Evolutionary conservation across 1,140 invertebrate genomes (phyloP).

Genomic region (Forficula auricularia): DNA sequence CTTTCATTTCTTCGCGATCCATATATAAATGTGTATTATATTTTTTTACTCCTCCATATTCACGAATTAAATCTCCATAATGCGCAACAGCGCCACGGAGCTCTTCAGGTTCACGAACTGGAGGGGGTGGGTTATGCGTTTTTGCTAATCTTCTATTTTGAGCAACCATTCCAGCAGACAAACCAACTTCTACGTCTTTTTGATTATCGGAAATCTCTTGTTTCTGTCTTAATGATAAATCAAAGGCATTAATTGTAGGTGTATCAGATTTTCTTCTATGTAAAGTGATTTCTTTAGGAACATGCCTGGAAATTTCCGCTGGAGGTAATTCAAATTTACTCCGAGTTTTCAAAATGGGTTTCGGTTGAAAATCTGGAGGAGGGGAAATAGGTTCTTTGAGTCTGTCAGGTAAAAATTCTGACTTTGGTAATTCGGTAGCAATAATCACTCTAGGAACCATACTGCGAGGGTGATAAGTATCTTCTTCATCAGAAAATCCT

Average conservation of each 20-base stretch:
- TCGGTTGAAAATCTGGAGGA: background rate
- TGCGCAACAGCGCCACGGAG: slow-evolving; percentile 53
- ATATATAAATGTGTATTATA: slow-evolving; percentile 34
- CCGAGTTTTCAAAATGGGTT: background rate
- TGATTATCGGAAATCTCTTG: background rate
- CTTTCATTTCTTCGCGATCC: slow-evolving; percentile 41
- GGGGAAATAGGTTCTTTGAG: background rate
- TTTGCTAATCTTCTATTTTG: slow-evolving; percentile 9
- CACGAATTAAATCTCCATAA: slow-evolving; percentile 60
- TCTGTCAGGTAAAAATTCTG: background rate
- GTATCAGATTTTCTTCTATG: slow-evolving; percentile 15
- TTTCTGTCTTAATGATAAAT: background rate
- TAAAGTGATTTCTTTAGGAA: slow-evolving; percentile 12
- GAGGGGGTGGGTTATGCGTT: background rate
- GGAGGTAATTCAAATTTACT: slow-evolving; percentile 1
- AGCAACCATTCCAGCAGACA: slow-evolving; percentile 12
- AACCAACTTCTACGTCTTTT: slow-evolving; percentile 6
- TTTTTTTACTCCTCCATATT: slow-evolving; percentile 35
- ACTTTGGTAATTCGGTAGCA: background rate
- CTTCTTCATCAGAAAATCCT: slow-evolving; percentile 12
- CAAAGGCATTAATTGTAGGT: background rate
- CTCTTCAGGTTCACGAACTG: slow-evolving; percentile 29
- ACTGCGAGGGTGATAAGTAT: slow-evolving; percentile 15
- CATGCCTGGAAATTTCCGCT: slow-evolving; percentile 5
- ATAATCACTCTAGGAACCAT: slow-evolving; percentile 6